Base-by-base conservation (phyloP, 2,113 vertebrate species). In the Grammomys surdaster region DNA sequence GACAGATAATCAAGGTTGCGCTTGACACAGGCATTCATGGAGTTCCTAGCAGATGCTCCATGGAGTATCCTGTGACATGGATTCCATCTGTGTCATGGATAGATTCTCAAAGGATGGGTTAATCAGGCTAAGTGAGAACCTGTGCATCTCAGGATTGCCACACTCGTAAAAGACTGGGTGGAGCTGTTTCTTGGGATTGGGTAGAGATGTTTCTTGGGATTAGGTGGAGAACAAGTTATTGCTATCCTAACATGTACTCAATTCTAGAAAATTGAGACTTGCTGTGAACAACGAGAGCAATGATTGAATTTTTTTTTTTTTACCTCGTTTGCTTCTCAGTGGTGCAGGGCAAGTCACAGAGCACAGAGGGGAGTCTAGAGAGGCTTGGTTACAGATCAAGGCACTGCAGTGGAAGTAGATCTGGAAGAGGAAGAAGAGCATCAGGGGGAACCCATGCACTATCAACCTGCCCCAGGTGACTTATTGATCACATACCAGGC, bases 391-490 rank as follows among this genome's bases (percentile, higher is more conserved):
- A 70, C 98, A 99, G 90, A 99, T 40, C 4, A 98, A 95, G 19
- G 93, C 97, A 0, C 98, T 98, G 91, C 98, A 99, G 22, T 99
- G 99, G 88, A 99, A 99, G 69, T 98, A 99, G 7, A 99, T 97
- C 98, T 99, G 78, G 19, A 11, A 58, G 91, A 0, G 19, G 20
- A 51, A 17, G 24, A 46, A 0, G 76, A 13, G 76, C 6, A 1
- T 11, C 46, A 31, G 33, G 26, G 58, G 5, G 1, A 3, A 43
- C 6, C 0, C 8, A 0, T 0, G 16, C 4, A 6, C 46, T 31
- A 22, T 11, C 3, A 26, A 2, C 31, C 89, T n/a, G 2, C 0
- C 31, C 36, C 11, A 8, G 0, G 0, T 12, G 3, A 85, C 0
- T 0, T 26, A 26, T 7, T 31, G 31, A 0, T 54, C n/a, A 97